These are phyloP conservation scores for Papilio polyxenes DNA, from an alignment of 1,140 invertebrate species.

Conservation along the genomic window DNA sequence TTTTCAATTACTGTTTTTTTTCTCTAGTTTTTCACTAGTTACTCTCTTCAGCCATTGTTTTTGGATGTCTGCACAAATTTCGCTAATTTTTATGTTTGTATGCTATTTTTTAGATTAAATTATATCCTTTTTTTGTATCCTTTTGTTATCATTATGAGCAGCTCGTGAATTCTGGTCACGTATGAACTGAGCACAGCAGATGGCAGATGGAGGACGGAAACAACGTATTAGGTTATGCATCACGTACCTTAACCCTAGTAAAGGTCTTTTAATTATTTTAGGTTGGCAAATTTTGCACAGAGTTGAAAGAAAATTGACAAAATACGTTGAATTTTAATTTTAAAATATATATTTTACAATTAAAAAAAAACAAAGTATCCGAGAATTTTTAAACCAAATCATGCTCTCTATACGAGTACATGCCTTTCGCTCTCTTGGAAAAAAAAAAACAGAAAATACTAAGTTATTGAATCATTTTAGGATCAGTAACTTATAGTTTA, in stretches of 20 bases:
- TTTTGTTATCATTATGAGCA: not conserved
- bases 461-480: too few species aligned
- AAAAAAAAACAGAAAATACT: not conserved
- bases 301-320: too few species aligned
- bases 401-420: not conserved
- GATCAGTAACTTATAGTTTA: too few species aligned
- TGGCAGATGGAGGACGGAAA: slow-evolving; percentile 4
- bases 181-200: not conserved
- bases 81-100: not conserved
- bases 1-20: too few species aligned
- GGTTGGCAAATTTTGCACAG: too few species aligned
- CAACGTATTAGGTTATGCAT: not conserved
- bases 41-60: too few species aligned
- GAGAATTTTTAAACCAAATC: not conserved
- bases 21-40: too few species aligned
- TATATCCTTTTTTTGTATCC: not conserved
- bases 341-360: too few species aligned
- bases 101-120: not conserved
- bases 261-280: too few species aligned
- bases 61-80: not conserved
- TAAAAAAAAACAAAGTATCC: not conserved
- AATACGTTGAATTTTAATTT: too few species aligned
- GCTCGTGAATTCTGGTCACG: not conserved
- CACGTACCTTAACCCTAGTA: too few species aligned
- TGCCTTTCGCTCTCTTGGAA: not conserved